These are phyloP conservation scores for Pomatorhinus ruficollis DNA, from an alignment of 2,113 vertebrate genomes.

Conservation along the genomic window DNA sequence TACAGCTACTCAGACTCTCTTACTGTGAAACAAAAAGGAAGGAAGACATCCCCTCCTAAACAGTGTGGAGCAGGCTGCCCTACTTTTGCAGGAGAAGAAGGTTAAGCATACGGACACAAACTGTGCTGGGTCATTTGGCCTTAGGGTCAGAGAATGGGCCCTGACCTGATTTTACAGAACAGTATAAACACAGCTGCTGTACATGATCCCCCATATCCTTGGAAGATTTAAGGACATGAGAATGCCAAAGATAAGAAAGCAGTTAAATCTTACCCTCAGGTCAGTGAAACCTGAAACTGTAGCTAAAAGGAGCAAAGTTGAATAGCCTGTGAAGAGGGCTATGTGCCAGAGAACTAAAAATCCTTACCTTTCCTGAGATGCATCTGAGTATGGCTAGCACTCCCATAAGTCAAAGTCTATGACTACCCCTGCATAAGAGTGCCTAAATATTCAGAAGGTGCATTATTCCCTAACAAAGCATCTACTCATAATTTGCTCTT, in stretches of 20 bases:
- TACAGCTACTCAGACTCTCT: neutral
- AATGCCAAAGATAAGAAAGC: neutral
- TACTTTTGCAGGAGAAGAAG: neutral
- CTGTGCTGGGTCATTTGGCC: neutral
- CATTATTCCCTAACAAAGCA: neutral
- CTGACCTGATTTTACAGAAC: slow-evolving; percentile 2
- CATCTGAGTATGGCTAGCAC: neutral
- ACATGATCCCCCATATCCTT: neutral
- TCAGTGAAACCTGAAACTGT: neutral
- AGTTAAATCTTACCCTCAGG: neutral
- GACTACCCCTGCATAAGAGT: neutral
- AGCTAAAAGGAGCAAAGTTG: neutral
- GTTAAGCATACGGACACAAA: neutral
- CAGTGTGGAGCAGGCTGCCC: neutral
- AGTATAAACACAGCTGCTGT: neutral
- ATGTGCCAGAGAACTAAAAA: neutral
- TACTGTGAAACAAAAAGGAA: neutral
- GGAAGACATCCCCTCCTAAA: neutral
- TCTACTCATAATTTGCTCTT: neutral
- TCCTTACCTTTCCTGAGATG: neutral
- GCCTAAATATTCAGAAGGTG: neutral
- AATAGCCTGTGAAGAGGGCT: neutral
- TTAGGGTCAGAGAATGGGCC: neutral
- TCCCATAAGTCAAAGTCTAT: neutral
- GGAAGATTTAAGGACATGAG: neutral